A percentile compares a stretch with the other conserved stretches of the same genome.
These are phyloP conservation scores for Thymelicus sylvestris DNA, from an alignment of 2,888 invertebrate genomes.

Conservation along the genomic window DNA sequence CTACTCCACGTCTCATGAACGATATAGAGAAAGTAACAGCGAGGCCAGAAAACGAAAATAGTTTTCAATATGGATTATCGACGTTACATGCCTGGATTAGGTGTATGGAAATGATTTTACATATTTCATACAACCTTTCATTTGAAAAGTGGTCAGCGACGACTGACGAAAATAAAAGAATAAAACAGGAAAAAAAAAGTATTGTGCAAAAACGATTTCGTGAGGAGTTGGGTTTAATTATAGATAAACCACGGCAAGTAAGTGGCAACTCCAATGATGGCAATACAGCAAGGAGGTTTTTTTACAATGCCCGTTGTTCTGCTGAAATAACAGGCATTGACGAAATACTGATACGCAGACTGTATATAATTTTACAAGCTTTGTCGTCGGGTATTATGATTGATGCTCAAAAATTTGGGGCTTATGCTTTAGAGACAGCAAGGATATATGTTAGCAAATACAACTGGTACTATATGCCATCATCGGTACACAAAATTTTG, in stretches of 20 bases:
- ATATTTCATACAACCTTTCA: slow-evolving; percentile 40
- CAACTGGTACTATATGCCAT: too few relatives aligned
- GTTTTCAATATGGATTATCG: slow-evolving; percentile 40
- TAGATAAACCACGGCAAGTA: too few relatives aligned
- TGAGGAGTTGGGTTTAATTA: too few relatives aligned
- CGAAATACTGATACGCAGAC: slow-evolving; percentile 1
- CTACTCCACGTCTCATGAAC: slow-evolving; percentile 44
- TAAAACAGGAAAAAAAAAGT: slow-evolving; percentile 4
- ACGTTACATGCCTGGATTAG: slow-evolving; percentile 41
- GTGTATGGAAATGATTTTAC: slow-evolving; percentile 40
- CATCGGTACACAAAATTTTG: too few relatives aligned
- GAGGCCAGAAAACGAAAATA: slow-evolving; percentile 37
- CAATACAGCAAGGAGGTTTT: slow-evolving; percentile 38
- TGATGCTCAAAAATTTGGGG: slow-evolving; percentile 29
- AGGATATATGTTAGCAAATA: slow-evolving; percentile 6
- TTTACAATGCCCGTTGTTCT: slow-evolving; percentile 22
- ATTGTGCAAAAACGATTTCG: too few relatives aligned
- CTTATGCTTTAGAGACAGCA: slow-evolving; percentile 32
- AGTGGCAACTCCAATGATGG: slow-evolving; percentile 16
- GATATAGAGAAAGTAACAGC: slow-evolving; percentile 37
- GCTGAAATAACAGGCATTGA: slow-evolving; percentile 22
- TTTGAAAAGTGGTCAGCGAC: slow-evolving; percentile 38
- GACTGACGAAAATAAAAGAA: slow-evolving; percentile 34
- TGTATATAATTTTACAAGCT: slow-evolving; percentile 22
- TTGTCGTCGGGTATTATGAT: slow-evolving; percentile 28